Evolutionary conservation across 2,888 invertebrate genomes (phyloP).

Genomic region (Rotaria socialis): DNA sequence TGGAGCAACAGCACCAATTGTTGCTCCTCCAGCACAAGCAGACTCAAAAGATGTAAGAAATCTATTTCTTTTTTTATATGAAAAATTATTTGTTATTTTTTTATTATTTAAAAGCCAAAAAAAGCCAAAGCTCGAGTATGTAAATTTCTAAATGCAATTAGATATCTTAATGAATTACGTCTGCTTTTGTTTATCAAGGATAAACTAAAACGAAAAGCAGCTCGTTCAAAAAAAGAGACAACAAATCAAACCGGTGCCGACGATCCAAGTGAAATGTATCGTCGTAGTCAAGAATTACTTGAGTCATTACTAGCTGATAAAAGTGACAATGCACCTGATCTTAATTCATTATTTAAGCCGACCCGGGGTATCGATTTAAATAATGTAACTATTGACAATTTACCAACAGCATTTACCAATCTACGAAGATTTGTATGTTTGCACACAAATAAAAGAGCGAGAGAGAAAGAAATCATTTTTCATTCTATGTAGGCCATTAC

Average conservation of each 20-base stretch:
- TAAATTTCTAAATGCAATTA: not conserved
- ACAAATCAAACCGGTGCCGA: not conserved
- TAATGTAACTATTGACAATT: not conserved
- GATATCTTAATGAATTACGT: no score
- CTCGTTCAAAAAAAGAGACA: conserved; percentile 12
- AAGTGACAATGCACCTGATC: conserved; percentile 1
- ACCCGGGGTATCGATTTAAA: not conserved
- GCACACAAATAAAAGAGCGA: not conserved
- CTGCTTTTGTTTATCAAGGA: not conserved
- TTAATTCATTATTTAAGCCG: not conserved
- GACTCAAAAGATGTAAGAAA: not conserved
- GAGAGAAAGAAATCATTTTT: not conserved
- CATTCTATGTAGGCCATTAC: not conserved
- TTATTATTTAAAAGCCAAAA: not conserved
- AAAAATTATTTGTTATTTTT: not conserved
- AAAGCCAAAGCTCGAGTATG: not conserved
- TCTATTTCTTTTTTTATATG: not conserved
- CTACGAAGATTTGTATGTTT: not conserved
- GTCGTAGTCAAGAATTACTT: conserved; percentile 10
- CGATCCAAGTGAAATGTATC: conserved; percentile 10
- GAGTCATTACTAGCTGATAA: conserved; percentile 35
- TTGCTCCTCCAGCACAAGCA: not conserved
- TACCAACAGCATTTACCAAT: conserved; percentile 26
- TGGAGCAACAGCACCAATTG: not conserved
- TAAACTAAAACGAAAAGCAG: not conserved